These are phyloP conservation scores for Mungos mungo DNA, from an alignment of 2,113 vertebrate species.

Conservation along the genomic window DNA sequence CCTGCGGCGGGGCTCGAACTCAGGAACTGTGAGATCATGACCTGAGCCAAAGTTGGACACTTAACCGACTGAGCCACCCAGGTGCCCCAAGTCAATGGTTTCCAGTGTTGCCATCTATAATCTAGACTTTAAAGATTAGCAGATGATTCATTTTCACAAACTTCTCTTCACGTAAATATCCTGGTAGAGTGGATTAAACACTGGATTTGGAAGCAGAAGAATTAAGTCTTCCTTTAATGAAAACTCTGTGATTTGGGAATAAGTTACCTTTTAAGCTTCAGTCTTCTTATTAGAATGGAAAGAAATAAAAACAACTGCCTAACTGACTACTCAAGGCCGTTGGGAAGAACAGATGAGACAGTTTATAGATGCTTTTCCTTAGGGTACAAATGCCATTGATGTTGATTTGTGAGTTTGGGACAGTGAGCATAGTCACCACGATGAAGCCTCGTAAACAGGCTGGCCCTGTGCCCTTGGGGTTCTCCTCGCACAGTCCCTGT, in stretches of 20 bases:
- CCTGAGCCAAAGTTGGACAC: too few species aligned
- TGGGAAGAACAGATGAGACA: slow-evolving; percentile 6
- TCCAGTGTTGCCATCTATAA: background rate
- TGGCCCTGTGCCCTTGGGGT: background rate
- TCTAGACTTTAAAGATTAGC: slow-evolving; percentile 35
- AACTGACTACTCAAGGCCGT: background rate
- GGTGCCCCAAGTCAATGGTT: background rate
- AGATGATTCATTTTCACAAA: background rate
- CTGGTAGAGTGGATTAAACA: background rate
- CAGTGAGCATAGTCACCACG: background rate
- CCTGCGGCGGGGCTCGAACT: too few species aligned
- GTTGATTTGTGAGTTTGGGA: background rate
- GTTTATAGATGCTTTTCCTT: background rate
- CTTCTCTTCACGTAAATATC: background rate
- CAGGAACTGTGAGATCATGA: too few species aligned
- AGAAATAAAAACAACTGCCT: background rate
- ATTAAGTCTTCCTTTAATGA: slow-evolving; percentile 7
- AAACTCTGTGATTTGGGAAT: background rate
- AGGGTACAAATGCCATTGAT: background rate
- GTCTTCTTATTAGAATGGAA: background rate
- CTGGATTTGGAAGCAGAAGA: background rate
- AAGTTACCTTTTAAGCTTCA: background rate
- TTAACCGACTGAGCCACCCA: too few species aligned
- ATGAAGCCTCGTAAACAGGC: background rate
- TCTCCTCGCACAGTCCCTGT: background rate